These are phyloP conservation scores for Corythornis madagascariensis DNA, from an alignment of 2,113 vertebrate species.

Conservation along the genomic window DNA sequence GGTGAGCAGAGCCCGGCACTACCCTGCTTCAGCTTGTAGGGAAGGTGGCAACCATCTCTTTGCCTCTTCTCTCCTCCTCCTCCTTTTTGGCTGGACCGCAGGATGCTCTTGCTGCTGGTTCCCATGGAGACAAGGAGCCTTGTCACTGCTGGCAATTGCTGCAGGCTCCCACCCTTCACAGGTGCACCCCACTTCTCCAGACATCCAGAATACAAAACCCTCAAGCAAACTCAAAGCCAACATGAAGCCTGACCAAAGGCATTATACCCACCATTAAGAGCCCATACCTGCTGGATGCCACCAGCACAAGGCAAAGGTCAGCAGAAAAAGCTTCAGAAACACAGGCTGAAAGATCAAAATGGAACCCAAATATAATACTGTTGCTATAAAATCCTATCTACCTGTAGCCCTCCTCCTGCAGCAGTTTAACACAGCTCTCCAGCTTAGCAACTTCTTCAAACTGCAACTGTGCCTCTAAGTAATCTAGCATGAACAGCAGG, in stretches of 20 bases:
- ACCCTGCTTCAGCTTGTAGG: neutral
- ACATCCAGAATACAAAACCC: neutral
- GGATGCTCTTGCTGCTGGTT: constrained; percentile 60
- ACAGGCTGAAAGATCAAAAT: neutral
- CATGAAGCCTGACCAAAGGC: neutral
- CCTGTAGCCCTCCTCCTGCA: neutral
- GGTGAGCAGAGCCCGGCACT: neutral
- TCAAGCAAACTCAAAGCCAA: neutral
- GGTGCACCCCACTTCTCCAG: neutral
- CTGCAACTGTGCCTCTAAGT: neutral
- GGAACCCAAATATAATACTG: neutral
- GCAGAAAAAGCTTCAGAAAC: neutral
- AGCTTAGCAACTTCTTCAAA: neutral
- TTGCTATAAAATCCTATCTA: neutral
- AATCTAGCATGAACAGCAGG: neutral
- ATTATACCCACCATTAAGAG: neutral
- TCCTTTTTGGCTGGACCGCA: neutral
- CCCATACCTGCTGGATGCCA: neutral
- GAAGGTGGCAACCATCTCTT: neutral
- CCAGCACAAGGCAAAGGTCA: neutral
- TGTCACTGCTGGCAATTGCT: neutral
- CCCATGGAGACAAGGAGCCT: constrained; percentile 74
- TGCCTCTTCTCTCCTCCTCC: neutral
- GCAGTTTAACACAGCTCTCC: neutral
- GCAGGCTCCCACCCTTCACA: neutral